Base-by-base conservation (phyloP, 2,888 invertebrate species). In the Drosophila multiciliata region DNA sequence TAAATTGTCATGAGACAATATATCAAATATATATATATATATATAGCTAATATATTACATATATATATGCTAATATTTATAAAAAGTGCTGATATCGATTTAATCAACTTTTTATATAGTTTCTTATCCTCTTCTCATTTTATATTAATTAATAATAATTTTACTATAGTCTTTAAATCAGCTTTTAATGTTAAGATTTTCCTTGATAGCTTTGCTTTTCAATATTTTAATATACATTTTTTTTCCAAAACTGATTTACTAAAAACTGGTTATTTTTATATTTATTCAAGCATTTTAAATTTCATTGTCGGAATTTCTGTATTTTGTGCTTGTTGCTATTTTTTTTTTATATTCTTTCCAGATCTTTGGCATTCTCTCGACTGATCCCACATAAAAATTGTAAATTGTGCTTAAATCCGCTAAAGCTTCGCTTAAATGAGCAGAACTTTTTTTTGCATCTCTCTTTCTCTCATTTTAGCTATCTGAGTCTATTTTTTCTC, bases 331-430 rank as follows among this genome's bases (percentile, higher is more conserved):
- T 15, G 5, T 32, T 42, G 9, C 12, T 9, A 15, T n/a, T 23
- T 2, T 8, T 36, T 60, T 9, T 49, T 15, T 36, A 6, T 12
- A 29, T 29, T 29, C 11, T 32, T 42, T 42, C 1, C n/a, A 54
- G 36, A 54, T 64, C 11, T 59, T 9, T 20, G 7, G 35, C n/a
- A 29, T 9, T 45, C 36, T 42, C 15, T 45, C 45, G 15, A 45
- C 23, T 23, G 58, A 67, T 61, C 32, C 58, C 63, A 50, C 38
- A 58, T 36, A 20, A n/a, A 9, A 45, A n/a, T n/a, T 55, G 38
- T 40, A 76, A 76, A 68, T 69, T 65, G 66, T 38, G 36, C 49
- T 66, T 61, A 75, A 73, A 61, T 66, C 55, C 61, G 48, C 45
- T 23, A 63, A 74, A 64, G 64, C 66, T 38, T 42, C 42, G 35